phyloP scores from a whole-genome alignment of 2,113 vertebrate species.

The Puffinus mauretanicus region DNA sequence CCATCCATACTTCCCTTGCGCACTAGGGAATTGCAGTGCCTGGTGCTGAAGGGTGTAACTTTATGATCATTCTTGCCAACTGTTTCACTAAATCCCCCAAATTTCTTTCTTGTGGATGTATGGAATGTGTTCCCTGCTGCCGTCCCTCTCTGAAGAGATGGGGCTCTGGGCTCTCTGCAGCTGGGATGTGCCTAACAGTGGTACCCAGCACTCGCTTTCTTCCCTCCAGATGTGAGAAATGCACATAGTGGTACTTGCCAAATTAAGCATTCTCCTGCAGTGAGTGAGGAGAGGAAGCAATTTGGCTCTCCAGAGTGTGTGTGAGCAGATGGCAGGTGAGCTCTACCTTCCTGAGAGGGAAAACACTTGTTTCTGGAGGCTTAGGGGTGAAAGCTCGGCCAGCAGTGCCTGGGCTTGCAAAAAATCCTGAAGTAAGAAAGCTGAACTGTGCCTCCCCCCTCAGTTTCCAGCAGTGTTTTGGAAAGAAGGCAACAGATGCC shows the following conservation, averaged over 20 bases:
- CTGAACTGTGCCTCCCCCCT: background rate
- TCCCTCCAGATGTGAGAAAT: background rate
- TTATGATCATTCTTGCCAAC: background rate
- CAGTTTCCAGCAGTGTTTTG: background rate
- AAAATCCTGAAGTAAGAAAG: background rate
- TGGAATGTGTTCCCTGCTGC: background rate
- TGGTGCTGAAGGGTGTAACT: background rate
- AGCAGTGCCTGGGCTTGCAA: background rate
- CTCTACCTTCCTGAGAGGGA: background rate
- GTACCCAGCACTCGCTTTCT: background rate
- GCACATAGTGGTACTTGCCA: background rate
- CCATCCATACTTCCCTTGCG: background rate
- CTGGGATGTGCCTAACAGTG: background rate
- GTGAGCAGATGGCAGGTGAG: background rate
- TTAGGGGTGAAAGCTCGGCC: background rate
- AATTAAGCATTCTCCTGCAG: background rate
- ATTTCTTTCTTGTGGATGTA: background rate
- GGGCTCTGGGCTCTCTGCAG: background rate
- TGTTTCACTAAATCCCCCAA: background rate
- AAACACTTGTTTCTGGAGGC: background rate
- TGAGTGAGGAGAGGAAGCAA: background rate
- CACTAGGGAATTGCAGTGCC: background rate
- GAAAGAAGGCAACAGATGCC: slow-evolving; percentile 35
- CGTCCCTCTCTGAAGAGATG: background rate
- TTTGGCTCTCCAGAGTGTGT: background rate